phyloP scores from a whole-genome alignment of 2,888 invertebrate genomes.

The Pemphredon lugubris region DNA sequence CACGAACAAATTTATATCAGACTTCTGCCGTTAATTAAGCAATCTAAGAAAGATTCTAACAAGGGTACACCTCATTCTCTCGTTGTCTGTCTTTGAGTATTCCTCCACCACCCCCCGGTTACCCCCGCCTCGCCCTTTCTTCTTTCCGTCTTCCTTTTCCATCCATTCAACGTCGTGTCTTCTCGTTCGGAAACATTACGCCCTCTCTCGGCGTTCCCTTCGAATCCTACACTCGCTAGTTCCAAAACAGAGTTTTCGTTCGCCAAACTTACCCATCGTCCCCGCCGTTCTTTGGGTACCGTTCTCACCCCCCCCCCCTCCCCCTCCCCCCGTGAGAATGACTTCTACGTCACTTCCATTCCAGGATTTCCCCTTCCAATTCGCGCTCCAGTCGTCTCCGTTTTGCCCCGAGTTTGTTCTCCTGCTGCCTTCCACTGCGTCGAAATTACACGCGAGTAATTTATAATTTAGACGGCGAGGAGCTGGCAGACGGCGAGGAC shows the following conservation, averaged over 20 bases:
- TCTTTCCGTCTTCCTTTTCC: neutral
- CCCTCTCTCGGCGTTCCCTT: neutral
- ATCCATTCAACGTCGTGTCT: conserved; percentile 7
- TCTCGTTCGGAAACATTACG: conserved; percentile 10
- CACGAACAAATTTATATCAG: conserved; percentile 59
- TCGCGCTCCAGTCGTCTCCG: conserved; percentile 52
- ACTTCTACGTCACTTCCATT: conserved; percentile 61
- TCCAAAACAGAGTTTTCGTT: conserved; percentile 53
- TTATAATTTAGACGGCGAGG: conserved; percentile 65
- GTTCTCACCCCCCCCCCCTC: conserved; percentile 11
- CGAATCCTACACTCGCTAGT: conserved; percentile 25
- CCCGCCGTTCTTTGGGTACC: neutral
- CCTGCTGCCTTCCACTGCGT: conserved; percentile 30
- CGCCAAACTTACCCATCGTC: conserved; percentile 16
- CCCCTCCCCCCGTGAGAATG: conserved; percentile 20
- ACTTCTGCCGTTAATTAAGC: conserved; percentile 65
- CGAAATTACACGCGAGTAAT: conserved; percentile 69
- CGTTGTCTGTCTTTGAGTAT: conserved; percentile 5
- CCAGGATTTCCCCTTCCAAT: conserved; percentile 43
- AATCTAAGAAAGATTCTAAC: conserved; percentile 60
- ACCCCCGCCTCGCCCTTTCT: neutral
- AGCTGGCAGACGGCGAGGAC: conserved; percentile 8
- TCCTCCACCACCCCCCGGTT: neutral
- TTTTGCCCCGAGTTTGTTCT: conserved; percentile 49
- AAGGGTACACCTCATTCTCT: conserved; percentile 31